Base-by-base conservation (phyloP, 2,797 vertebrate species). In the Tokudaia muenninki region DNA sequence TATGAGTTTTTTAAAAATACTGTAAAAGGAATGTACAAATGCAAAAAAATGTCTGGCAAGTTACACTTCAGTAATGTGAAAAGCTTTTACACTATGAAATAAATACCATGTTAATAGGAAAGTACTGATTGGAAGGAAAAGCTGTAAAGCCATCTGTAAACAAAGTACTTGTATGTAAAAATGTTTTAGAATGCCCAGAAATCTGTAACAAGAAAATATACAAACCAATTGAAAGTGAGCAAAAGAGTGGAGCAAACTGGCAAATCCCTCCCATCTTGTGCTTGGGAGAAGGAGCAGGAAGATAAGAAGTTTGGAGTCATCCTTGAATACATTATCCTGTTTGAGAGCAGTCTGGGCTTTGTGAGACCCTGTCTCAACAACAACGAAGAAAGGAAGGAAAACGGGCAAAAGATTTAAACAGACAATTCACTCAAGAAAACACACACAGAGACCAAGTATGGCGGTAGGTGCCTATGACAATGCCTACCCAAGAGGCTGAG, bases 131-230 rank as follows among this genome's bases (percentile, higher is more conserved):
- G 31, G 12, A 57, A 96, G 24, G 83, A 94, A 87, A 82, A 21
- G 90, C 92, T 84, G 13, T 34, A 67, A 95, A 87, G 90, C 52
- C 21, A 78, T 26, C 92, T 83, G 41, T 50, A 74, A 29, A 90
- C 41, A 75, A 84, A 93, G 4, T 37, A 94, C 29, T 78, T 93
- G 47, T 24, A 90, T 84, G n/a, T 59, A 87, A 79, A 79, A 94
- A 84, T 70, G 13, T 92, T 89, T 59, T 82, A 91, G 72, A 57
- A 81, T 61, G 77, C 26, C 41, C 47, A 81, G 96, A 89, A 93
- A 29, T 90, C 90, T 84, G n/a, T 44, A 92, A 41, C n/a, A 91
- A 93, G 22, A 90, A 90, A 92, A 72, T 57, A 94, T 44, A 59
- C 22, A 70, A 93, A n/a, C 34, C 37, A 86, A 72, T 24, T 91